phyloP scores from a whole-genome alignment of 2,888 invertebrate species.

The Sepioteuthis lessoniana region DNA sequence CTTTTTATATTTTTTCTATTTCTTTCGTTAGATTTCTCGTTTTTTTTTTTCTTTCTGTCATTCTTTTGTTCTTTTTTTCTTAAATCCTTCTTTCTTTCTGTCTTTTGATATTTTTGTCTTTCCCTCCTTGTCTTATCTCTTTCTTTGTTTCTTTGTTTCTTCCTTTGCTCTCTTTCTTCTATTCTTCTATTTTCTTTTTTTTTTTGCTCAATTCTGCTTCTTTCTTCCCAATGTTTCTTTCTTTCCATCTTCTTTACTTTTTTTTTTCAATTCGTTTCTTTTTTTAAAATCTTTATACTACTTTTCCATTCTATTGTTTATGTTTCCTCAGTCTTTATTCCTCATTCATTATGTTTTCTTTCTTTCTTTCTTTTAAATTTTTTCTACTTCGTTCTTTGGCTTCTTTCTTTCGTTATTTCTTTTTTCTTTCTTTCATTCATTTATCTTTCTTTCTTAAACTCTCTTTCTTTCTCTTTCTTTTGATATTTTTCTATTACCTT shows the following conservation, averaged over 20 bases:
- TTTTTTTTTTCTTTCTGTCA: background rate
- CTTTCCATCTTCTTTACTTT: background rate
- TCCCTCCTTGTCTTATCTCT: background rate
- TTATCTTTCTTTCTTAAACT: no score
- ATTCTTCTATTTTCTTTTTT: background rate
- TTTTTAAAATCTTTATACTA: background rate
- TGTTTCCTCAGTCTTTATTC: no score
- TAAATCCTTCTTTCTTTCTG: no score
- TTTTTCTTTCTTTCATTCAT: background rate
- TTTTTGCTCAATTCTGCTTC: no score
- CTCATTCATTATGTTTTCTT: background rate
- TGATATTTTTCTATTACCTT: no score
- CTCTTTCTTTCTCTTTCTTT: no score
- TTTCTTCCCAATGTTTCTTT: background rate
- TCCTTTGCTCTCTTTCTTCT: background rate
- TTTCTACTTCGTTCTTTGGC: background rate
- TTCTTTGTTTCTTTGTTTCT: background rate
- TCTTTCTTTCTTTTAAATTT: background rate
- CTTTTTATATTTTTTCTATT: no score
- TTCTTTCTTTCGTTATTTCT: background rate
- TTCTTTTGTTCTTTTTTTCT: background rate
- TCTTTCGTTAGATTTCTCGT: background rate
- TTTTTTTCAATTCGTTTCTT: background rate
- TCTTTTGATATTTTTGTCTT: background rate
- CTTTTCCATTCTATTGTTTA: background rate